Evolutionary conservation across 2,888 invertebrate species (phyloP).

Genomic region (Conistra vaccinii): DNA sequence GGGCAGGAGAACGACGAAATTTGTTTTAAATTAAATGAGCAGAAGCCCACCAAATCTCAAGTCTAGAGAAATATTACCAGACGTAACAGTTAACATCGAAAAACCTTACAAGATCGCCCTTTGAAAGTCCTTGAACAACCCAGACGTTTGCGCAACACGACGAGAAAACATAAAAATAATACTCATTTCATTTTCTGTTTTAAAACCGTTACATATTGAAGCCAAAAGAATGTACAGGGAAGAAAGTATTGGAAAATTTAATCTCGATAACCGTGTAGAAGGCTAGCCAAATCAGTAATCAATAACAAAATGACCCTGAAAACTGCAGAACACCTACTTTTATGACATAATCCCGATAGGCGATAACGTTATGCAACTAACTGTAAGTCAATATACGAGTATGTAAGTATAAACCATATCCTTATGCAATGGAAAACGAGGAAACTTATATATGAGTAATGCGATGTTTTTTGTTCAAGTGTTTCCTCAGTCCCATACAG

Average conservation of each 20-base stretch:
- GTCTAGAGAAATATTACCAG: background rate
- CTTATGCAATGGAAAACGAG: slow-evolving; percentile 33
- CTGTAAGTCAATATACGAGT: slow-evolving; percentile 8
- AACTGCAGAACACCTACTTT: slow-evolving; percentile 32
- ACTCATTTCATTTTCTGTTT: slow-evolving; percentile 3
- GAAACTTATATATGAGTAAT: slow-evolving; percentile 39
- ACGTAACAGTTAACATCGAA: background rate
- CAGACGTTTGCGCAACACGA: slow-evolving; percentile 10
- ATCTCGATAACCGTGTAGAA: background rate
- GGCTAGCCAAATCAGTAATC: background rate
- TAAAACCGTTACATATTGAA: slow-evolving; percentile 1
- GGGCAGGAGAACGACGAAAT: too few species aligned
- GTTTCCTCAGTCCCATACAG: background rate
- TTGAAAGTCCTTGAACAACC: slow-evolving; percentile 14
- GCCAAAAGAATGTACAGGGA: slow-evolving; percentile 11
- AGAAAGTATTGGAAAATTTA: background rate
- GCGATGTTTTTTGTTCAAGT: slow-evolving; percentile 2
- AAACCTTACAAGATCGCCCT: slow-evolving; percentile 15
- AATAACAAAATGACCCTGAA: slow-evolving; percentile 46
- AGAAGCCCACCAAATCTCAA: background rate
- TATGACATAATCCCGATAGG: slow-evolving; percentile 41
- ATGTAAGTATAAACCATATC: slow-evolving; percentile 5
- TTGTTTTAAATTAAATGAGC: background rate
- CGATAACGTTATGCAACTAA: slow-evolving; percentile 41
- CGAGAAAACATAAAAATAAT: background rate